Conservation (phyloP, 2,113 vertebrate species). For the Gobiocypris rarus region DNA sequence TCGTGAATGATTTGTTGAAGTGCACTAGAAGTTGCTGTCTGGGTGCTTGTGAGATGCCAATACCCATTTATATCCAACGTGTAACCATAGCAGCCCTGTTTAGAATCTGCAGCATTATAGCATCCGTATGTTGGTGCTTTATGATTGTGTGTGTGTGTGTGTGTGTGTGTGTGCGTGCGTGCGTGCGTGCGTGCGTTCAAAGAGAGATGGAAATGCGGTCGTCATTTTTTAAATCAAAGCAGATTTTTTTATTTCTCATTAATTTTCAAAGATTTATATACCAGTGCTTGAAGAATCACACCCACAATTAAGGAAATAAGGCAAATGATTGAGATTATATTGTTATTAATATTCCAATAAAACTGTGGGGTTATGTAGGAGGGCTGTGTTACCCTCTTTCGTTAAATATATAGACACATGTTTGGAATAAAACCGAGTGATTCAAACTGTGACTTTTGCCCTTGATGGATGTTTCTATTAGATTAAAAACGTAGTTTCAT, state of each 20-base stretch:
- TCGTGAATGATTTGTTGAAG: slow-evolving; percentile 19
- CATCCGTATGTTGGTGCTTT: slow-evolving; percentile 38
- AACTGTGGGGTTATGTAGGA: slow-evolving; percentile 66
- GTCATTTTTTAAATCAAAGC: slow-evolving; percentile 6
- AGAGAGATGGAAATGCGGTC: slow-evolving; percentile 17
- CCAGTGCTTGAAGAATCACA: slow-evolving; percentile 58
- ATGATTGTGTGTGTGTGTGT: slow-evolving; percentile 34
- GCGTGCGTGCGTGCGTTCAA: too few species aligned
- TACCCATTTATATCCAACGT: slow-evolving; percentile 17
- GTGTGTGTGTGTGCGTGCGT: slow-evolving; percentile 8
- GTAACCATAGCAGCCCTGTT: slow-evolving; percentile 6
- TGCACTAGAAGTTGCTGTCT: slow-evolving; percentile 22
- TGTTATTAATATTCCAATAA: slow-evolving; percentile 70
- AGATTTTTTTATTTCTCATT: slow-evolving; percentile 44
- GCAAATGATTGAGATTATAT: slow-evolving; percentile 62
- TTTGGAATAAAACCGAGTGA: slow-evolving; percentile 71
- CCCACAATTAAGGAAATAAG: slow-evolving; percentile 42
- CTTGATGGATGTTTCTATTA: background rate
- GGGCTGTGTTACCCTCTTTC: slow-evolving; percentile 64
- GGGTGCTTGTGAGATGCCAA: slow-evolving; percentile 9
- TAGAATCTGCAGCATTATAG: slow-evolving; percentile 16
- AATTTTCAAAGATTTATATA: slow-evolving; percentile 60
- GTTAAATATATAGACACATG: slow-evolving; percentile 73
- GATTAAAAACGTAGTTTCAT: background rate
- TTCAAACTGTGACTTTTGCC: slow-evolving; percentile 36